phyloP scores from a whole-genome alignment of 2,888 invertebrate genomes.

The Pheosia gnoma region DNA sequence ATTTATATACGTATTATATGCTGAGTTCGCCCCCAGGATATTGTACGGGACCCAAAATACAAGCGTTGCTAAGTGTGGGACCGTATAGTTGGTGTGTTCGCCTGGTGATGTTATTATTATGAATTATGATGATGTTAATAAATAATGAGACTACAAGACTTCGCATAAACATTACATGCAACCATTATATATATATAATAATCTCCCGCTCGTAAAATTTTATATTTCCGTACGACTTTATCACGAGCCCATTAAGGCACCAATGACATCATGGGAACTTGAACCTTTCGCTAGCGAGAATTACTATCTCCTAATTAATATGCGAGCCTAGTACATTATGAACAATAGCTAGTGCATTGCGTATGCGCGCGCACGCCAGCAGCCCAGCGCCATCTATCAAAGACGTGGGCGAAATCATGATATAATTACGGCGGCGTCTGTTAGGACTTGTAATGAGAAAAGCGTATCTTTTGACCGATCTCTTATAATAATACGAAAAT shows the following conservation, averaged over 20 bases:
- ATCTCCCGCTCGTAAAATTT: not conserved
- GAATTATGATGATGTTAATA: too few relatives aligned
- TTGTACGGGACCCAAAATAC: too few relatives aligned
- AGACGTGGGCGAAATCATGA: conserved; percentile 53
- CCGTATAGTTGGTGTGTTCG: too few relatives aligned
- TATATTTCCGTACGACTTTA: not conserved
- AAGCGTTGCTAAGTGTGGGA: too few relatives aligned
- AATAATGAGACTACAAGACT: too few relatives aligned
- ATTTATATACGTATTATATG: too few relatives aligned
- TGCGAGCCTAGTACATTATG: conserved; percentile 44
- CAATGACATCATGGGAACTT: conserved; percentile 59
- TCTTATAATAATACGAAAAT: not conserved
- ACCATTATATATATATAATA: not conserved
- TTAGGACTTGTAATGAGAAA: conserved; percentile 19
- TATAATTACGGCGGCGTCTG: conserved; percentile 31
- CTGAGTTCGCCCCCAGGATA: too few relatives aligned
- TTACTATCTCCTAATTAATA: conserved; percentile 60
- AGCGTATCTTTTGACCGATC: not conserved
- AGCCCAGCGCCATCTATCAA: conserved; percentile 45
- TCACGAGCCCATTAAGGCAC: conserved; percentile 9
- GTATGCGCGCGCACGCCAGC: conserved; percentile 48
- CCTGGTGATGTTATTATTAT: too few relatives aligned
- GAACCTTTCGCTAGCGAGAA: conserved; percentile 49
- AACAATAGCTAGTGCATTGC: conserved; percentile 56
- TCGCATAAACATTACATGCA: too few relatives aligned